phyloP scores from a whole-genome alignment of 2,797 vertebrate genomes.

The Crenuchus spilurus region DNA sequence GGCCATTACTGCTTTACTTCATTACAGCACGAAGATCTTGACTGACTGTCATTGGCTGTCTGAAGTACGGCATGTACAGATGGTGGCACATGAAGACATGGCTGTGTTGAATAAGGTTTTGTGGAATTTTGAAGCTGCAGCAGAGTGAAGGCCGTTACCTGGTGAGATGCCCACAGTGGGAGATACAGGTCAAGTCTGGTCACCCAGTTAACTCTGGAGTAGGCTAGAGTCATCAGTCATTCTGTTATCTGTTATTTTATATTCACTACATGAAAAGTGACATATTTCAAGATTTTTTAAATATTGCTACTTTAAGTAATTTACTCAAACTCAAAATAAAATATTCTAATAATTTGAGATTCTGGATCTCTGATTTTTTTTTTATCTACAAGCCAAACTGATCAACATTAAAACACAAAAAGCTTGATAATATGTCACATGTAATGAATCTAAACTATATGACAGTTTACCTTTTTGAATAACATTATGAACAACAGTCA shows the following conservation, averaged over 20 bases:
- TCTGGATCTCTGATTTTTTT: too few relatives aligned
- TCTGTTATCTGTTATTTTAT: background rate
- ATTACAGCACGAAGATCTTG: slow-evolving; percentile 32
- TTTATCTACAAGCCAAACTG: too few relatives aligned
- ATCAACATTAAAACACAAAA: too few relatives aligned
- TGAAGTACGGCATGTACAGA: background rate
- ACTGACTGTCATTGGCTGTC: slow-evolving; percentile 17
- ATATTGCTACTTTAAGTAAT: too few relatives aligned
- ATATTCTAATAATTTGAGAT: too few relatives aligned
- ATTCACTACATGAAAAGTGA: too few relatives aligned
- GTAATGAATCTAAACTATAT: too few relatives aligned
- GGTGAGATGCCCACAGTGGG: background rate
- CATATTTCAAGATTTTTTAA: too few relatives aligned
- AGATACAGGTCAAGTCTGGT: background rate
- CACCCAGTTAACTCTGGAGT: background rate
- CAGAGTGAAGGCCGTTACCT: background rate
- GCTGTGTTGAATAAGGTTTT: background rate
- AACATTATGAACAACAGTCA: too few relatives aligned
- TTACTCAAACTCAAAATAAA: too few relatives aligned
- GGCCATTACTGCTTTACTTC: slow-evolving; percentile 40
- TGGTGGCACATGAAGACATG: slow-evolving; percentile 11
- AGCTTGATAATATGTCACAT: too few relatives aligned
- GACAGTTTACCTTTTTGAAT: too few relatives aligned
- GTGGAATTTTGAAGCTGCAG: slow-evolving; percentile 21
- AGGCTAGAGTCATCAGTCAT: background rate